A percentile compares a stretch with the other conserved stretches of the same genome.
These are phyloP conservation scores for Pheosia tremula DNA, from an alignment of 2,888 invertebrate species.

Conservation along the genomic window DNA sequence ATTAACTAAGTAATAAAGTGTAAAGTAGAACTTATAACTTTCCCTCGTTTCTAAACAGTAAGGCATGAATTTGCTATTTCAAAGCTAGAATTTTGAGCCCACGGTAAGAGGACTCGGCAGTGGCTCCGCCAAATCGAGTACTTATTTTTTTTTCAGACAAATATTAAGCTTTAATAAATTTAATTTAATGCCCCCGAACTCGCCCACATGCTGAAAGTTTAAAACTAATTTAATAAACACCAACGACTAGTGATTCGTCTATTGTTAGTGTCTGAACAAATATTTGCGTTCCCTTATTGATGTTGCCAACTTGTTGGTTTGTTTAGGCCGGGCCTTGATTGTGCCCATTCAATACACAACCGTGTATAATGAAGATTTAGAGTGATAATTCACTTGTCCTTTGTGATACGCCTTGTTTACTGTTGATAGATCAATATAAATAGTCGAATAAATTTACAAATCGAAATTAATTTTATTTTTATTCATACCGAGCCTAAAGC, in stretches of 20 bases:
- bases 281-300: constrained; percentile 21
- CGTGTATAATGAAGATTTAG: constrained; percentile 6
- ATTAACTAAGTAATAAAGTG: too few relatives aligned
- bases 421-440: not conserved
- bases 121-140: too few relatives aligned
- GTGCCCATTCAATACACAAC: constrained; percentile 12
- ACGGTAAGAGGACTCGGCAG: too few relatives aligned
- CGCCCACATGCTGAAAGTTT: not conserved
- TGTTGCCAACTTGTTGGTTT: constrained; percentile 26
- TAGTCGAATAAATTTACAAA: not conserved
- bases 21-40: too few relatives aligned
- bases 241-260: constrained; percentile 4
- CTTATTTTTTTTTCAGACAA: too few relatives aligned
- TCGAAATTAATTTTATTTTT: not conserved
- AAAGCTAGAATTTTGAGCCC: too few relatives aligned
- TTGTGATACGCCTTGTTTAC: not conserved
- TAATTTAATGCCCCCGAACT: not conserved
- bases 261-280: constrained; percentile 19
- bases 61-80: too few relatives aligned
- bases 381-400: not conserved
- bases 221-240: constrained; percentile 11
- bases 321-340: constrained; percentile 27
- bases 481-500: too few relatives aligned
- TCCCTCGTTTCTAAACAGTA: too few relatives aligned
- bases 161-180: not conserved